phyloP scores from a whole-genome alignment of 2,797 vertebrate species.

The Alfaro cultratus region DNA sequence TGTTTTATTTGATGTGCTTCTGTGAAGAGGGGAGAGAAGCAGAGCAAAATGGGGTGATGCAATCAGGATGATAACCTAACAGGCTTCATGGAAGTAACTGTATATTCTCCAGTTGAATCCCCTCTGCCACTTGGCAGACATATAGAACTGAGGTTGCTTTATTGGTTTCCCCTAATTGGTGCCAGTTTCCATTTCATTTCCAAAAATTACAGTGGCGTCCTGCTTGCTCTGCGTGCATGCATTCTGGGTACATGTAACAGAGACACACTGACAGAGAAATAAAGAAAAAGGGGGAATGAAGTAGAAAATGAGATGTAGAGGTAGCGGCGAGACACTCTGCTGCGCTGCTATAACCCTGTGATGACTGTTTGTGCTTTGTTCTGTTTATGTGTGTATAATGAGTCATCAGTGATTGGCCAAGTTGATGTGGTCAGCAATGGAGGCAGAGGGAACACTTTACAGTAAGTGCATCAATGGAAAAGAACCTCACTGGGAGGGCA shows the following conservation, averaged over 20 bases:
- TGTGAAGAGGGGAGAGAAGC: conserved; percentile 16
- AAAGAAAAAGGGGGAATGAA: background rate
- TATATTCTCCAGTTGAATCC: conserved; percentile 60
- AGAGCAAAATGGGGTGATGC: conserved; percentile 49
- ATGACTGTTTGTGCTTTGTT: conserved; percentile 77
- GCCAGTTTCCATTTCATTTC: conserved; percentile 83
- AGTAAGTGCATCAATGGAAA: conserved; percentile 78
- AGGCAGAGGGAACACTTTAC: conserved; percentile 74
- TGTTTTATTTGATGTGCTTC: conserved; percentile 19
- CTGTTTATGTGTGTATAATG: conserved; percentile 79
- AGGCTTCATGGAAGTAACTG: conserved; percentile 60
- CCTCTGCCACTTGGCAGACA: conserved; percentile 71
- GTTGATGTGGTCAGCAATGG: conserved; percentile 75
- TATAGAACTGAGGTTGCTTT: conserved; percentile 75
- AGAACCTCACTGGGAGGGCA: conserved; percentile 59
- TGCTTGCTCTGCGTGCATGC: conserved; percentile 49
- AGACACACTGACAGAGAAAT: conserved; percentile 16
- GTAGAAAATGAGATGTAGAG: conserved; percentile 21
- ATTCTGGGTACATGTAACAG: conserved; percentile 12
- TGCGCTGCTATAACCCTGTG: conserved; percentile 52
- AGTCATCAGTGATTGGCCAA: conserved; percentile 76
- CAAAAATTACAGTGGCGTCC: conserved; percentile 74
- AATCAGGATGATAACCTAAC: conserved; percentile 74
- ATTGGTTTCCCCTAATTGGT: conserved; percentile 81
- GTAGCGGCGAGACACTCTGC: conserved; percentile 38